phyloP scores from a whole-genome alignment of 2,888 invertebrate species.

The Junonia oenone region DNA sequence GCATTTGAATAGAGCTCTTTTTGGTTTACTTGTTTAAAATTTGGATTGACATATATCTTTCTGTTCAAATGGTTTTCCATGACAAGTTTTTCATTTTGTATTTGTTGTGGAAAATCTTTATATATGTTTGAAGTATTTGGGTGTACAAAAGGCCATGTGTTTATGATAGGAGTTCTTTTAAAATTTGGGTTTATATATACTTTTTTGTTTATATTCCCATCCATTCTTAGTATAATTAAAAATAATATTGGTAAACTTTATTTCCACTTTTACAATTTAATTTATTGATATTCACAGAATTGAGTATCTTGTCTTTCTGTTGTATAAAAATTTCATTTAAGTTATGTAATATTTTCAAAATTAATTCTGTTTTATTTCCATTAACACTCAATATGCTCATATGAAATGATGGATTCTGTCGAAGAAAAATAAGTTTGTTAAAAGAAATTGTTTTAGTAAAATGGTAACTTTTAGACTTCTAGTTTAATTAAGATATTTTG shows the following conservation, averaged over 20 bases:
- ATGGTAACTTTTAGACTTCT: no score
- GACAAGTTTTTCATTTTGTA: slow-evolving; percentile 26
- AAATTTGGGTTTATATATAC: slow-evolving; percentile 71
- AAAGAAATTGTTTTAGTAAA: background rate
- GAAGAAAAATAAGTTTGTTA: slow-evolving; percentile 37
- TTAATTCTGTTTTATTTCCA: slow-evolving; percentile 80
- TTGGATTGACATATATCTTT: slow-evolving; percentile 73
- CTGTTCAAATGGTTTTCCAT: slow-evolving; percentile 31
- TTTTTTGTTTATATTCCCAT: slow-evolving; percentile 38
- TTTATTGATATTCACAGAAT: slow-evolving; percentile 70
- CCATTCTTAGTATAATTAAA: slow-evolving; percentile 36
- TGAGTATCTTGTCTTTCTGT: slow-evolving; percentile 47
- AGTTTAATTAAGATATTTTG: no score
- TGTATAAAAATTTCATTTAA: slow-evolving; percentile 68
- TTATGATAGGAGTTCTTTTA: slow-evolving; percentile 36
- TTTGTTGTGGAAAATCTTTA: slow-evolving; percentile 49
- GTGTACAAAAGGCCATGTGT: slow-evolving; percentile 12
- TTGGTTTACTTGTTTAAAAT: slow-evolving; percentile 44
- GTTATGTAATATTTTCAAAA: slow-evolving; percentile 65
- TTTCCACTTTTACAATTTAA: slow-evolving; percentile 88
- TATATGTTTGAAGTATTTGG: slow-evolving; percentile 41
- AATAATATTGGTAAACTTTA: slow-evolving; percentile 81
- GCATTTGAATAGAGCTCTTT: background rate
- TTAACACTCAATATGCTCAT: slow-evolving; percentile 90
- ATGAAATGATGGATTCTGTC: slow-evolving; percentile 90